Base-by-base conservation (phyloP, 2,797 vertebrate species). In the Pseudotriccus pelzelni region DNA sequence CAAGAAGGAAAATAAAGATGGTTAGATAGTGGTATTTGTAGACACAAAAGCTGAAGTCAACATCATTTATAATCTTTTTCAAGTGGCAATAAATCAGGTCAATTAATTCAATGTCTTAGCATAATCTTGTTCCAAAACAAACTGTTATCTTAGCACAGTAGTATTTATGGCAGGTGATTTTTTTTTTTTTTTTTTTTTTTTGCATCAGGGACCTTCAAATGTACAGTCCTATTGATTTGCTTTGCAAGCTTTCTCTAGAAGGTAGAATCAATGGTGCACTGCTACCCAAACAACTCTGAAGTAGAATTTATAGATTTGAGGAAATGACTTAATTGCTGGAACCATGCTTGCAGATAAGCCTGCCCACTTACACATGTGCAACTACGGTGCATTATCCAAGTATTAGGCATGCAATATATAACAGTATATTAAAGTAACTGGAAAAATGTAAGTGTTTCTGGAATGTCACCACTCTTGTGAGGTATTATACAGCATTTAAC, bases 281-380 rank as follows among this genome's bases (percentile, higher is more conserved):
- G 88, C 81, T 73, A 93, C 76, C 85, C 83, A 67, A 86, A 90
- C 80, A 87, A 34, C 83, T 88, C 77, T 88, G 74, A 90, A 86
- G 70, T 12, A 69, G 59, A 84, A 95, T 93, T 73, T 95, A 94
- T 90, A 76, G 90, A 93, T 95, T 75, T 86, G 37, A 32, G 55
- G 28, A 87, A 93, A 94, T 44, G 2, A 41, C 39, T 96, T 93
- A 96, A 95, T 94, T 97, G 83, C 70, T 88, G 55, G 44, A 84
- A 81, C 67, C 39, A 69, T 53, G 69, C 55, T 88, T 47, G 62
- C 28, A 59, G 69, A 73, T 86, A 78, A 84, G 63, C 32, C 43
- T 5, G 3, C 19, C 32, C 14, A 8, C 87, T 92, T 86, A 32
- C 30, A 47, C 80, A 47, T 62, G 25, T 3, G 6, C 4, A 20